Evolutionary conservation across 2,888 invertebrate genomes (phyloP).

Genomic region (Drosophila kuntzei): DNA sequence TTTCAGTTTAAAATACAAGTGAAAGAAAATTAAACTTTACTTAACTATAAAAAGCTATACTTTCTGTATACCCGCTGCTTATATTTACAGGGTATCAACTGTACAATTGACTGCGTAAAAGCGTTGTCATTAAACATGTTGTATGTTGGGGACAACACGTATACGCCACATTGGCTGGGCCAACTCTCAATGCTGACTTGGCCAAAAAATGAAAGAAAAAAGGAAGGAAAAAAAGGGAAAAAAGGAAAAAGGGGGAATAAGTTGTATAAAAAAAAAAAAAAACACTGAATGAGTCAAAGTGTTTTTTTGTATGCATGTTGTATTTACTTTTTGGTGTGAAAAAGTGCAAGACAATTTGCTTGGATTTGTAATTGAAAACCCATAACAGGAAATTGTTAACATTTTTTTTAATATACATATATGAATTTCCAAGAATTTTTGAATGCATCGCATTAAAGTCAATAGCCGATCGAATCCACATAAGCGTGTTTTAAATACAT

Average conservation of each 20-base stretch:
- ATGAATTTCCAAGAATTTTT: conserved; percentile 63
- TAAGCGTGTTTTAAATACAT: conserved; percentile 37
- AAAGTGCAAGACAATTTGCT: conserved; percentile 52
- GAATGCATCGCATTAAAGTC: conserved; percentile 42
- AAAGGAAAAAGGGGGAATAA: not conserved
- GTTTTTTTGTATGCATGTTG: conserved; percentile 20
- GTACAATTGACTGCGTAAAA: conserved; percentile 42
- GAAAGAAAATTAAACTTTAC: not conserved
- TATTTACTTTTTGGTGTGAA: conserved; percentile 63
- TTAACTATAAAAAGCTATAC: not conserved
- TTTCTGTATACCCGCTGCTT: not conserved
- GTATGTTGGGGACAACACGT: conserved; percentile 46
- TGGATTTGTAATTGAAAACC: conserved; percentile 60
- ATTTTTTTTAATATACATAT: conserved; percentile 33
- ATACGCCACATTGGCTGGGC: conserved; percentile 65
- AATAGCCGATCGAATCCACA: conserved; percentile 51
- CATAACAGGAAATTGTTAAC: conserved; percentile 72
- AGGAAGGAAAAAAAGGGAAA: not conserved
- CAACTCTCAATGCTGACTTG: conserved; percentile 49
- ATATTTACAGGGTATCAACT: conserved; percentile 7
- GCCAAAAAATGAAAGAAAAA: conserved; percentile 12
- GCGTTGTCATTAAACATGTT: conserved; percentile 43
- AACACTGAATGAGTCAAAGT: conserved; percentile 64
- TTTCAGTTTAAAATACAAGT: not conserved
- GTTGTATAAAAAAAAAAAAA: not conserved